Conservation (phyloP, 2,888 invertebrate species). For the Sycophila texana region DNA sequence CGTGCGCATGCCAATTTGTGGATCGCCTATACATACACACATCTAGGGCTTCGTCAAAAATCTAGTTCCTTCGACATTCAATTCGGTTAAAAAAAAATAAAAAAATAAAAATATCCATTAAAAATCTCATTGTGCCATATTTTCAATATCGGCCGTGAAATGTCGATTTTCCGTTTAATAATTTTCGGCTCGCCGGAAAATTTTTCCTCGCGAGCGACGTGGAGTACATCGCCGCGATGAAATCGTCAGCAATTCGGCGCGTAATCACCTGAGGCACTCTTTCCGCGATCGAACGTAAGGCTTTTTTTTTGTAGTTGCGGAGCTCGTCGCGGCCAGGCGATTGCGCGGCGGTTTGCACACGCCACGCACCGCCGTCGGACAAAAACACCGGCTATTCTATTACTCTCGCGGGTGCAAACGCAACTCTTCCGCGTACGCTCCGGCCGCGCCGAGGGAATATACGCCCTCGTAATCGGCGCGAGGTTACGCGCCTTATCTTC, state of each 20-base stretch:
- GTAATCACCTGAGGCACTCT: neutral
- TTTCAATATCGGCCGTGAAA: neutral
- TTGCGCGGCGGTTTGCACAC: neutral
- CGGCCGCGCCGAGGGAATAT: neutral
- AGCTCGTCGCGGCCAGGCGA: neutral
- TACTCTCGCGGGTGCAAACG: neutral
- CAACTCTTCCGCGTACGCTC: slow-evolving; percentile 8
- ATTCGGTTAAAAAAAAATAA: neutral
- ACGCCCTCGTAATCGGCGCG: slow-evolving; percentile 14
- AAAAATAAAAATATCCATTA: no score
- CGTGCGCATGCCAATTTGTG: no score
- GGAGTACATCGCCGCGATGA: neutral
- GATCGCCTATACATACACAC: no score
- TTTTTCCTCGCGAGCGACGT: no score
- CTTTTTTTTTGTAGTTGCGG: neutral
- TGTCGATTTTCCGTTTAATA: no score
- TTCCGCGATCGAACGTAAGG: neutral
- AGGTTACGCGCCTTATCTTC: neutral
- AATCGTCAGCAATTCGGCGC: neutral
- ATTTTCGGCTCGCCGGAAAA: no score
- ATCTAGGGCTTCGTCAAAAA: no score
- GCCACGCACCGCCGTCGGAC: neutral
- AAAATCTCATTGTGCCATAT: neutral
- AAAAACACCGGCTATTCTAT: slow-evolving; percentile 13
- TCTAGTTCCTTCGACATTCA: neutral